Evolutionary conservation across 2,797 vertebrate species (phyloP).

Genomic region (Dallia pectoralis): DNA sequence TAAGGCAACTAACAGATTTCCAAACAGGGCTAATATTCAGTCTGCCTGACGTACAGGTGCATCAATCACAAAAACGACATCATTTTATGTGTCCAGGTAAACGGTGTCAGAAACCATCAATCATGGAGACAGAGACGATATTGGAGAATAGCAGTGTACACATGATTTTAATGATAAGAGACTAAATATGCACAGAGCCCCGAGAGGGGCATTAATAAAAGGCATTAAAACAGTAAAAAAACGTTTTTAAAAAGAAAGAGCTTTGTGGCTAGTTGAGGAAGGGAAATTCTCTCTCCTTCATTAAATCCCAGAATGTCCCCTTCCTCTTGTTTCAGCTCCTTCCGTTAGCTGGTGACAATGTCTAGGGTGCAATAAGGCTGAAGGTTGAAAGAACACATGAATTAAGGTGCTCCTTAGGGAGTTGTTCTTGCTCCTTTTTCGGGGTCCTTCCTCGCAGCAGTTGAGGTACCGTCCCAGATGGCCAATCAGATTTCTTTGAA

Average conservation of each 20-base stretch:
- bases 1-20: too few species aligned
- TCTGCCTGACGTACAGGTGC: too few species aligned
- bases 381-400: conserved; percentile 48
- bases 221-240: conserved; percentile 27
- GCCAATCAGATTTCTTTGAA: conserved; percentile 70
- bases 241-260: conserved; percentile 10
- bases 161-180: conserved; percentile 50
- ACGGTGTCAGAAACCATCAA: too few species aligned
- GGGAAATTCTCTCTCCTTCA: background rate
- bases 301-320: conserved; percentile 12
- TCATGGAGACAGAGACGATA: background rate
- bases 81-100: too few species aligned
- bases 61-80: too few species aligned
- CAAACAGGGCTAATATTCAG: too few species aligned
- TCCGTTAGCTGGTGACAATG: conserved; percentile 23
- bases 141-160: background rate
- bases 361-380: background rate
- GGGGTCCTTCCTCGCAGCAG: conserved; percentile 35
- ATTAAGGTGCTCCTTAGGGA: conserved; percentile 2
- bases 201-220: background rate
- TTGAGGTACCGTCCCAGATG: conserved; percentile 13
- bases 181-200: conserved; percentile 14
- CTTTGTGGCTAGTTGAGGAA: background rate
- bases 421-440: conserved; percentile 31
- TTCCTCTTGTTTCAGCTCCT: conserved; percentile 18